Evolutionary conservation across 2,797 vertebrate genomes (phyloP), one percentile per base, ranked within the genome.

Genomic region (Bradypus variegatus): DNA sequence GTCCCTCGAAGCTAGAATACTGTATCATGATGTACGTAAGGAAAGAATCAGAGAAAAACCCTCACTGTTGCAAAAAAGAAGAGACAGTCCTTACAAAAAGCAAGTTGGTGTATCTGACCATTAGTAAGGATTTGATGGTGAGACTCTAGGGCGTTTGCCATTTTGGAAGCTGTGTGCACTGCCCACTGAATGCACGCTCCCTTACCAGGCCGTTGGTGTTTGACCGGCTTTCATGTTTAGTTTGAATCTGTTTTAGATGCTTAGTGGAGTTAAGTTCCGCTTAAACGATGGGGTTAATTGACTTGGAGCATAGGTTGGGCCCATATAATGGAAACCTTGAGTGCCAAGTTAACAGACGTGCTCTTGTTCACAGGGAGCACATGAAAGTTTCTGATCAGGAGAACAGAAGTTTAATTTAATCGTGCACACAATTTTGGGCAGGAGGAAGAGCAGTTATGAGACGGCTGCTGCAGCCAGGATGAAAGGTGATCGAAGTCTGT

Each of bases 51-150:
- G 11, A 73, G 81, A 81, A 53, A 93, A 83, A 77, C 65, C 55
- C 65, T 55, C 65, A 18, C 58, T 79, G 4, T 67, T 70, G 41
- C 25, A 78, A n/a, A 72, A 48, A 58, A 55, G 16, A 60, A 58
- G 11, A 70, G 76, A 38, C 1, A 36, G 83, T 89, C 87, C 23
- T 79, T n/a, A 60, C 77, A 70, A 72, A 75, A 80, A 91, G 36
- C 29, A 48, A 19, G 48, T 64, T 9, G 48, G 15, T 67, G n/a
- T n/a, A 55, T 81, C 48, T 78, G 53, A 75, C 11, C 81, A n/a
- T 79, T 31, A 64, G 19, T 60, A 9, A 25, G 15, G 31, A 77
- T 93, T 93, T 89, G 50, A 58, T 64, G 27, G 73, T 84, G 88
- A 62, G 65, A 70, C 45, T 45, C 36, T 5, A 65, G 41, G 48